A percentile compares a stretch with the other conserved stretches of the same genome.
These are phyloP conservation scores for Xestia sexstrigata DNA, from an alignment of 2,888 invertebrate genomes.

Conservation along the genomic window DNA sequence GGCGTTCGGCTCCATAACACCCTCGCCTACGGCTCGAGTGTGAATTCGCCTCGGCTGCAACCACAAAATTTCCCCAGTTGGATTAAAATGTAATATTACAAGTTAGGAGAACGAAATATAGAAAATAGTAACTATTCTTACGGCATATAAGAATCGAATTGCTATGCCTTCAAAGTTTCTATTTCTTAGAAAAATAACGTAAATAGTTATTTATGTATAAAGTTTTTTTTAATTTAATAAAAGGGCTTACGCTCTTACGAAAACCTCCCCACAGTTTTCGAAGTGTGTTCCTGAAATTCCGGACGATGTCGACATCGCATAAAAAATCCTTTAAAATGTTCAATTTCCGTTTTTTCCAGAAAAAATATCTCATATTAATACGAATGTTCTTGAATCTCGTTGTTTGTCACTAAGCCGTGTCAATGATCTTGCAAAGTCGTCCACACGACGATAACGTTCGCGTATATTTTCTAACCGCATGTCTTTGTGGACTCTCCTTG, in stretches of 20 bases:
- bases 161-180: no score
- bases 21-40: no score
- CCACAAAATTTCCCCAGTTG: no score
- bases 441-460: constrained; percentile 39
- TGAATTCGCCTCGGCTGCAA: no score
- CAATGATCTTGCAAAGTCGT: constrained; percentile 40
- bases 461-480: constrained; percentile 15
- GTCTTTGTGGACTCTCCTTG: constrained; percentile 40
- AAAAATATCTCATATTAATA: background rate
- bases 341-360: background rate
- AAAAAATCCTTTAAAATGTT: background rate
- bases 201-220: no score
- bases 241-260: background rate
- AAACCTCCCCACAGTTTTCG: background rate
- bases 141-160: no score
- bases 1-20: no score
- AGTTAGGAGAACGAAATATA: no score
- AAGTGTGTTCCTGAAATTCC: background rate
- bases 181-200: no score
- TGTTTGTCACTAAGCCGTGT: constrained; percentile 21
- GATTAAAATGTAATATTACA: no score
- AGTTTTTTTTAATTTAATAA: background rate
- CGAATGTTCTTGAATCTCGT: background rate
- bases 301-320: no score
- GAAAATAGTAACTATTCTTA: no score